These are phyloP conservation scores for Microcebus murinus DNA, from an alignment of 2,113 vertebrate genomes.

Conservation along the genomic window DNA sequence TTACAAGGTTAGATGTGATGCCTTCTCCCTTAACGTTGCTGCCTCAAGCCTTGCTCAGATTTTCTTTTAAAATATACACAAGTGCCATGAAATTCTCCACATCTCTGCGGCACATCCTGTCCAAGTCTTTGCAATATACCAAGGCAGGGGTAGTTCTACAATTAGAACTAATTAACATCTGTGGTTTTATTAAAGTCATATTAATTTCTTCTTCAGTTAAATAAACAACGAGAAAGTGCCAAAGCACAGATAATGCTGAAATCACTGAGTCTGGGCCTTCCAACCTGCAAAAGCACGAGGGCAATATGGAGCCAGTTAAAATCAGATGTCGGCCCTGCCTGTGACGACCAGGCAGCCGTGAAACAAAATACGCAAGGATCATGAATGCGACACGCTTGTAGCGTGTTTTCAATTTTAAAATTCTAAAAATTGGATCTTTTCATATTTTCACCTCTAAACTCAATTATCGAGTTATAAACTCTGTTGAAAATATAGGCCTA, in stretches of 20 bases:
- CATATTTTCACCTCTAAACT: background rate
- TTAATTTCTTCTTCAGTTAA: background rate
- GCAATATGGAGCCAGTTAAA: rapidly evolving
- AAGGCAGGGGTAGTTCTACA: background rate
- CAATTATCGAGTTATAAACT: background rate
- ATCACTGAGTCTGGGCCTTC: background rate
- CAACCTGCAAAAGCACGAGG: rapidly evolving
- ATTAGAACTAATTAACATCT: background rate
- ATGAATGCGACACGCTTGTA: rapidly evolving
- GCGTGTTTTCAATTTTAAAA: background rate
- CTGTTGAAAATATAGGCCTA: background rate
- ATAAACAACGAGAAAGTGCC: background rate
- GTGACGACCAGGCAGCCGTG: rapidly evolving
- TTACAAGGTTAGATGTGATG: rapidly evolving
- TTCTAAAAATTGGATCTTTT: background rate
- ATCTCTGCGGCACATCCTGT: background rate
- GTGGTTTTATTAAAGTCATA: background rate
- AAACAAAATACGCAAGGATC: background rate
- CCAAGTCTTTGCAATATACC: background rate
- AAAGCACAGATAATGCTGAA: background rate
- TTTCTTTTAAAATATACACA: background rate
- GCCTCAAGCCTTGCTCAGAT: background rate
- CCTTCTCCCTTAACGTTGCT: background rate
- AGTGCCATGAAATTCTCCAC: background rate
- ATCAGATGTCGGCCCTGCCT: rapidly evolving